Evolutionary conservation across 2,113 vertebrate species (phyloP).

Genomic region (Paradoxurus hermaphroditus): DNA sequence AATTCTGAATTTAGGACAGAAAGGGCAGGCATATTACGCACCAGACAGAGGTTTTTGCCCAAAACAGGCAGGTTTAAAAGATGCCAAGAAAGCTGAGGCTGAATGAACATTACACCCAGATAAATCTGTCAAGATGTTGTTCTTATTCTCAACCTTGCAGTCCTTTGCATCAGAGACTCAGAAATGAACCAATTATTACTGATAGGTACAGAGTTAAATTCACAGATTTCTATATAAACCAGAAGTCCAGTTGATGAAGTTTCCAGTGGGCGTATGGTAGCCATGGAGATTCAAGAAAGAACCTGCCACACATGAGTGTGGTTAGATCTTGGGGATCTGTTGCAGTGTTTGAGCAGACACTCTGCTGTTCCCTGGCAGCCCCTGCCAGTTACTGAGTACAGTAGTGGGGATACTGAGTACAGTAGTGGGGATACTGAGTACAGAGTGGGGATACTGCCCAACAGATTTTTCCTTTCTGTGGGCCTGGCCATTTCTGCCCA

Average conservation of each 20-base stretch:
- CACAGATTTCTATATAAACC: background rate
- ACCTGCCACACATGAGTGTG: background rate
- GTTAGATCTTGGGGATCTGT: background rate
- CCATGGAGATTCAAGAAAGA: background rate
- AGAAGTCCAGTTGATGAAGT: background rate
- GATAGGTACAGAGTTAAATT: background rate
- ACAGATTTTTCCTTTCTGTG: background rate
- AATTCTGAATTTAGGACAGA: background rate
- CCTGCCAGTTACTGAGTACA: background rate
- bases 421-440: no score
- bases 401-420: no score
- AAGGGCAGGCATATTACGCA: background rate
- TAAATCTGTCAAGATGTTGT: background rate
- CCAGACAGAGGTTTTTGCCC: background rate
- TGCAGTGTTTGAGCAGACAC: no score
- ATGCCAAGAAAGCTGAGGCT: background rate
- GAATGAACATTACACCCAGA: background rate
- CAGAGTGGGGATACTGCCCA: no score
- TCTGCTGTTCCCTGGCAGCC: background rate
- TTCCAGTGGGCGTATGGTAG: background rate
- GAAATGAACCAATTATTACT: background rate
- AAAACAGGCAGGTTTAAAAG: background rate
- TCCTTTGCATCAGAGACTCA: background rate
- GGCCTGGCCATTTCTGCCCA: background rate
- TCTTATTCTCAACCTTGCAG: background rate